Conservation (phyloP, 2,888 invertebrate genomes). For the Argyra leucocephala region DNA sequence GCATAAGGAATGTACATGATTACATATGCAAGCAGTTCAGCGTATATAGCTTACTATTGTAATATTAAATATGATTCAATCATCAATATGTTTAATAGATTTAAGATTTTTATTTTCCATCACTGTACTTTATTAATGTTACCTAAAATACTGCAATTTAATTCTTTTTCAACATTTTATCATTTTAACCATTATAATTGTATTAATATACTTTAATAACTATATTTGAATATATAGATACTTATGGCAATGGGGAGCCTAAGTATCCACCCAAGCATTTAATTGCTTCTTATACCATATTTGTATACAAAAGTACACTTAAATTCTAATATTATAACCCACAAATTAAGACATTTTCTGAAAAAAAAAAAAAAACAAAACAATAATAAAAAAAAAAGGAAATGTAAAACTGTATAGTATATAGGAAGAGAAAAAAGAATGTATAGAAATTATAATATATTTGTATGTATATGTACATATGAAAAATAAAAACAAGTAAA, state of each 20-base stretch:
- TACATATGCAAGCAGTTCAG: no score
- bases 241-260: constrained; percentile 10
- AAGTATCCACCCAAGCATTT: constrained; percentile 37
- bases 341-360: background rate
- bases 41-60: no score
- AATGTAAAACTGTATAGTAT: background rate
- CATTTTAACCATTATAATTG: background rate
- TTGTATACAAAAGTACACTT: constrained; percentile 27
- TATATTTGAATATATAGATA: background rate
- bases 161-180: background rate
- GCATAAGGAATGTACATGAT: no score
- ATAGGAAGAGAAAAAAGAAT: background rate
- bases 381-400: background rate
- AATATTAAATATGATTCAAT: no score
- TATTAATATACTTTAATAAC: background rate
- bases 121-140: no score
- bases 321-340: constrained; percentile 38
- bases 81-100: no score
- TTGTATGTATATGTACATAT: no score
- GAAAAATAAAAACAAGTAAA: no score
- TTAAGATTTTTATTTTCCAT: no score
- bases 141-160: no score
- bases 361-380: background rate
- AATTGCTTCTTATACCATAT: constrained; percentile 42
- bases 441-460: background rate